Base-by-base conservation (phyloP, 1,140 invertebrate genomes). In the Drosophila fuyamai region DNA sequence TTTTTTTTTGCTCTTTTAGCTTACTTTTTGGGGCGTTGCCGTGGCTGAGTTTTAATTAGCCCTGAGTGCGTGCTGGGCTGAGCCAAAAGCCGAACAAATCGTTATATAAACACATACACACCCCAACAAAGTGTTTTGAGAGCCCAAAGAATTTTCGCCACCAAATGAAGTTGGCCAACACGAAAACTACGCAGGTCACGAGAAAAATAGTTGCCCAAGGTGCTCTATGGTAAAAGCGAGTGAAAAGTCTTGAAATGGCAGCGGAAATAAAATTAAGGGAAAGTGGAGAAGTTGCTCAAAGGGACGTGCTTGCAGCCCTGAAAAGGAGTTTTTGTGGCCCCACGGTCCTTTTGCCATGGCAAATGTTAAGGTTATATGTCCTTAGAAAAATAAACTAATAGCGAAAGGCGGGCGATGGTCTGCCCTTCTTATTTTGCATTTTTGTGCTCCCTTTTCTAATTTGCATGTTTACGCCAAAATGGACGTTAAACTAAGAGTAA, bases 51-150 rank as follows among this genome's bases (percentile, higher is more conserved):
- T 86, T 86, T 86, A 86, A 86, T 86, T 86, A 86, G 83, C 76
- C 79, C 82, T 88, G 83, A 86, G 83, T 89, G 83, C 83, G 83
- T 89, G 83, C 56, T 54, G 48, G 57, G 50, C 40, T 46, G 53
- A 66, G 67, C 72, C 82, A 77, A 83, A 84, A 84, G 81, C 82
- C 82, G 80, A 79, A 86, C 84, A 88, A 86, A 89, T 86, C 77
- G 83, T 86, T 86, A 86, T 76, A 79, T 88, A 89, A 86, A 62
- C 75, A 76, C 84, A 83, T 68, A 75, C 82, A 68, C 72, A 70
- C 38, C 75, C 74, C 57, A 83, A 73, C 83, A 83, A 88, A 89
- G 59, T 76, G 79, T 73, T 88, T 83, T 76, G 68, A 83, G 83
- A 18, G 71, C 51, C 83, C 73, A 73, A 83, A 88, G 76, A 79